Base-by-base conservation (phyloP, 2,797 vertebrate genomes). In the Ctenopoma kingsleyae region DNA sequence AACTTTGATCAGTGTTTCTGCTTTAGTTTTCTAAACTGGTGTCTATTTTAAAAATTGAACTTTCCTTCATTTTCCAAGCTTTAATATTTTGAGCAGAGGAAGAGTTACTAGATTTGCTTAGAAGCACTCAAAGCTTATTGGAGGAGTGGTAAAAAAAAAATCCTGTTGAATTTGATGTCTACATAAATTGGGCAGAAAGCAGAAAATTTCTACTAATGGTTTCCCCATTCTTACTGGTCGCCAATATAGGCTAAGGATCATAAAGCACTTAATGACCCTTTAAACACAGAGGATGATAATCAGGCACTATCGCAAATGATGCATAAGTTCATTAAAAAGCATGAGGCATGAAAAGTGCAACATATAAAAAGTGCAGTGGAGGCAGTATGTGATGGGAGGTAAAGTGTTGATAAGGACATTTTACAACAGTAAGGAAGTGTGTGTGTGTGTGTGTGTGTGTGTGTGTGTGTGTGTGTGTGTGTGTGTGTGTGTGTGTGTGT, bases 201-300 rank as follows among this genome's bases (percentile, higher is more conserved):
- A 75, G 59, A 82, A 82, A 68, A 79, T 76, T 51, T 48, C 27
- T 22, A 46, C 15, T 43, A 62, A 80, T 50, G 44, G 25, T 30
- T 51, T 30, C n/a, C 25, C 15, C 35, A 19, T 43, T 71, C 44
- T 38, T 43, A n/a, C 49, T 55, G 57, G 64, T 70, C 50, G 55
- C 68, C 30, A 30, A 66, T 74, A 78, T 74, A 85, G 54, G 19
- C 57, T 32, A 50, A 57, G 80, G 53, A 77, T 58, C 74, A 65
- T 46, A 7, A 40, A 80, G 64, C 6, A 44, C 36, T 56, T 76
- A 85, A 85, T 64, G 77, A 86, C 52, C 77, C 69, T 48, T 80
- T 55, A 57, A 61, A 81, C 58, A 67, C 65, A 67, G 71, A 84
- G 49, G 68, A 36, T 67, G 50, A 43, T 13, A 44, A 83, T 75